Evolutionary conservation across 2,797 vertebrate species (phyloP).

Genomic region (Crax fasciolata): DNA sequence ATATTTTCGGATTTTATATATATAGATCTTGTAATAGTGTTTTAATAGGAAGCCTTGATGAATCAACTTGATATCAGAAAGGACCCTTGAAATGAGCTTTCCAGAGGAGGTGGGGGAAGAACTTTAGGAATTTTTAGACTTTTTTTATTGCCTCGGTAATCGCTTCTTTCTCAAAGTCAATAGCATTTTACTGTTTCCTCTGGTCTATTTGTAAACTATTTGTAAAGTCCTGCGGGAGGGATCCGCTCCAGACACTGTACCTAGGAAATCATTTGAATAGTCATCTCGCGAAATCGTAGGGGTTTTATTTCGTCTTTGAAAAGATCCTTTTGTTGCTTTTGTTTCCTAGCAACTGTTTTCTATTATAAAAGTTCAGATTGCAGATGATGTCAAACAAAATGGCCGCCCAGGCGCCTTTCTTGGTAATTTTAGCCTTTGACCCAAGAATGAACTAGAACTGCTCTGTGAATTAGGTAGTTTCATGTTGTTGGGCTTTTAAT

Average conservation of each 20-base stretch:
- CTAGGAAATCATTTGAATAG: slow-evolving; percentile 74
- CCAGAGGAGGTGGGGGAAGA: neutral
- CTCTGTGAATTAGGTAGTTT: slow-evolving; percentile 93
- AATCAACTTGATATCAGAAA: neutral
- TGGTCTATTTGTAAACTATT: slow-evolving; percentile 63
- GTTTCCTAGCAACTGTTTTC: slow-evolving; percentile 71
- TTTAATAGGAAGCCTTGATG: neutral
- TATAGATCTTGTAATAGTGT: neutral
- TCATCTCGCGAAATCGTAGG: slow-evolving; percentile 44
- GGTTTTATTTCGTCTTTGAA: slow-evolving; percentile 41
- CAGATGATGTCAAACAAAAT: slow-evolving; percentile 61
- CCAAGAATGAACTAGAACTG: slow-evolving; percentile 80
- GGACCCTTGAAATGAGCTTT: neutral
- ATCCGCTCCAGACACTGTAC: slow-evolving; percentile 51
- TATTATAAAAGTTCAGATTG: slow-evolving; percentile 51
- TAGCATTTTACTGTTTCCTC: slow-evolving; percentile 69
- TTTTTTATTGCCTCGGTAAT: slow-evolving; percentile 50
- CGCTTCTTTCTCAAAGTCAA: slow-evolving; percentile 65
- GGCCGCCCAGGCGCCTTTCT: slow-evolving; percentile 45
- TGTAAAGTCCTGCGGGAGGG: slow-evolving; percentile 72
- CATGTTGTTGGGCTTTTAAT: slow-evolving; percentile 91
- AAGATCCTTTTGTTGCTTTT: slow-evolving; percentile 73
- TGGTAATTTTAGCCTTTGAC: slow-evolving; percentile 69
- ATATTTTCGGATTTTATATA: neutral
- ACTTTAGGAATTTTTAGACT: slow-evolving; percentile 22